phyloP scores from a whole-genome alignment of 2,797 vertebrate genomes.

The Fundulus diaphanus region DNA sequence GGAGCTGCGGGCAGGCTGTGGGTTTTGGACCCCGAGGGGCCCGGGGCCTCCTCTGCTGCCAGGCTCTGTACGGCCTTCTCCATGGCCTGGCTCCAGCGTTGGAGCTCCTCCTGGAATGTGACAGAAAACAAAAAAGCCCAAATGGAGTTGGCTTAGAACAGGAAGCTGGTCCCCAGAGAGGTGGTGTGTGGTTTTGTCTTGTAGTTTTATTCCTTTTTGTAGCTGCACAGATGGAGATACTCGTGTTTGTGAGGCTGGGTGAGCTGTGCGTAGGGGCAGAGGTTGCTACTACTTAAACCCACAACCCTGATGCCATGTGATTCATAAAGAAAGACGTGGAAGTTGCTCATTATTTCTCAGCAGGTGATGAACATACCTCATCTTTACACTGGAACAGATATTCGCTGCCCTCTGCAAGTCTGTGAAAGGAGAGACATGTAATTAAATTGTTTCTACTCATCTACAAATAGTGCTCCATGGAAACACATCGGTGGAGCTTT shows the following conservation, averaged over 20 bases:
- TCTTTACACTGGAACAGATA: slow-evolving; percentile 99
- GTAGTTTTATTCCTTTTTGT: background rate
- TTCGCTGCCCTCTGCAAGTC: slow-evolving; percentile 91
- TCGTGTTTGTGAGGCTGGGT: background rate
- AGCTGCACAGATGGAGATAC: background rate
- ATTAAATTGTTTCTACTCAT: background rate
- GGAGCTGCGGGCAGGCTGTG: slow-evolving; percentile 88
- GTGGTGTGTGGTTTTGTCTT: slow-evolving; percentile 21
- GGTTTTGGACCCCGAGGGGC: slow-evolving; percentile 79
- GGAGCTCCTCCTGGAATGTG: slow-evolving; percentile 88
- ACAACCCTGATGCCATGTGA: background rate
- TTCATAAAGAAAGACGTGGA: background rate
- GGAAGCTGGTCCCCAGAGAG: slow-evolving; percentile 18
- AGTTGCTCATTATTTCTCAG: background rate
- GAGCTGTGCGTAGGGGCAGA: background rate
- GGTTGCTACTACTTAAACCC: background rate
- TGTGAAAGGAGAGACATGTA: slow-evolving; percentile 57
- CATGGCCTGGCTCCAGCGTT: slow-evolving; percentile 89
- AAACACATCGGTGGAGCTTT: background rate
- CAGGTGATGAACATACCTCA: slow-evolving; percentile 83
- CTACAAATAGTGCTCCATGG: background rate
- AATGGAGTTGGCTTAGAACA: slow-evolving; percentile 27
- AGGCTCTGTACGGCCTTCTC: slow-evolving; percentile 80
- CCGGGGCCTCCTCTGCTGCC: slow-evolving; percentile 76
- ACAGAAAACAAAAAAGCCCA: slow-evolving; percentile 23